A percentile compares a stretch with the other conserved stretches of the same genome.
Evolutionary conservation across 2,113 vertebrate species (phyloP).

Genomic region (Percopsis transmontana): DNA sequence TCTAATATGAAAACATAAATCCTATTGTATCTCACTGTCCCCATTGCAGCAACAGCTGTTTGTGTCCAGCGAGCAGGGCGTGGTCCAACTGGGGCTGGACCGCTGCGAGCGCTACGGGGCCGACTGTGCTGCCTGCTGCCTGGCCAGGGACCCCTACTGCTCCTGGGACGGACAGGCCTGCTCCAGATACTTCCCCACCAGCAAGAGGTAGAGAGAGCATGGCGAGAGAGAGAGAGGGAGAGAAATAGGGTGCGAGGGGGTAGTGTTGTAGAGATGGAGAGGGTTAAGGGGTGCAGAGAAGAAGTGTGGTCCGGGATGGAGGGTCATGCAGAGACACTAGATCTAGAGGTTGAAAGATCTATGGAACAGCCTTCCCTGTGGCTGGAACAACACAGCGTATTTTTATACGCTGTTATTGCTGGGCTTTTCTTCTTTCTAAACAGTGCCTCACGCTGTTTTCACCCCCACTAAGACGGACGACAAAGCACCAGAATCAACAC

Average conservation of each 20-base stretch:
- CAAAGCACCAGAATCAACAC: slow-evolving; percentile 10
- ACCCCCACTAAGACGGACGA: neutral
- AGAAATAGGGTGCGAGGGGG: neutral
- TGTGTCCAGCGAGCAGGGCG: slow-evolving; percentile 77
- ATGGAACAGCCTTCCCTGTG: neutral
- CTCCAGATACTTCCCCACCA: slow-evolving; percentile 72
- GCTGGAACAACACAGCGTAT: slow-evolving; percentile 38
- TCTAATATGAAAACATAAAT: neutral
- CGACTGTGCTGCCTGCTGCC: slow-evolving; percentile 82
- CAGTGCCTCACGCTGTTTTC: slow-evolving; percentile 21
- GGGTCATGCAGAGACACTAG: neutral
- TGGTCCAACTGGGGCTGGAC: slow-evolving; percentile 81
- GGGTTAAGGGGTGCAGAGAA: neutral
- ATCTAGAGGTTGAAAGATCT: neutral
- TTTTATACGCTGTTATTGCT: slow-evolving; percentile 15
- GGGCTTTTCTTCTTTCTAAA: slow-evolving; percentile 3
- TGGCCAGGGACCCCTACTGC: slow-evolving; percentile 87
- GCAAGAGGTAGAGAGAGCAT: slow-evolving; percentile 75
- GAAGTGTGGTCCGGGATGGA: neutral
- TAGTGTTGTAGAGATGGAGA: neutral
- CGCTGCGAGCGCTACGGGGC: slow-evolving; percentile 82
- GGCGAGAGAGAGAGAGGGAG: neutral
- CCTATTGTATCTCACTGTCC: neutral
- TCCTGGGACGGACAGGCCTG: slow-evolving; percentile 85
- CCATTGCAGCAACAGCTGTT: slow-evolving; percentile 80